These are phyloP conservation scores for Eilema sororculum DNA, from an alignment of 2,888 invertebrate genomes.

Conservation along the genomic window DNA sequence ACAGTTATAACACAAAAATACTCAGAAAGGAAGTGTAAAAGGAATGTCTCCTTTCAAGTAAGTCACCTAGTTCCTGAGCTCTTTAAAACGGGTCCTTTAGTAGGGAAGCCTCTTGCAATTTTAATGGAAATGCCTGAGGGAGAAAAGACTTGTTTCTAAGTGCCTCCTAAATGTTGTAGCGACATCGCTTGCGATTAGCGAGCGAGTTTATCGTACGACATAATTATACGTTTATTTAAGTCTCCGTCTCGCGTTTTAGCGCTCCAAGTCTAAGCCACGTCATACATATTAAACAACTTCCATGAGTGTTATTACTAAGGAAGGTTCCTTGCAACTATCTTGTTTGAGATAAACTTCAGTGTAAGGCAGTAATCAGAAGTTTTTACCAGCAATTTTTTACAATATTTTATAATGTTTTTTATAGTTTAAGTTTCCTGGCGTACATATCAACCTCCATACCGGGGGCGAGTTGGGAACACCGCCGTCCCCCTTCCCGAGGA, in stretches of 20 bases:
- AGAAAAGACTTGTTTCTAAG: conserved; percentile 37
- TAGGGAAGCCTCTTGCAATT: conserved; percentile 46
- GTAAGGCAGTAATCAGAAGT: background rate
- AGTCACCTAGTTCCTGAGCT: conserved; percentile 36
- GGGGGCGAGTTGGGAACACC: too few species aligned
- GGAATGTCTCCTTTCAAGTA: conserved; percentile 30
- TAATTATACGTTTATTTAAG: conserved; percentile 15
- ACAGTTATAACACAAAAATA: conserved; percentile 16
- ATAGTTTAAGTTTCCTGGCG: too few species aligned
- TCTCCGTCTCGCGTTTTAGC: background rate
- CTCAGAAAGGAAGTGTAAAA: conserved; percentile 12
- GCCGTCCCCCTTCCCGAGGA: too few species aligned
- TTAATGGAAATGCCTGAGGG: conserved; percentile 39
- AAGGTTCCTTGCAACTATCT: background rate
- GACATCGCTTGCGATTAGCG: conserved; percentile 21
- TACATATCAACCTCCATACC: too few species aligned
- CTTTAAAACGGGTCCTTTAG: conserved; percentile 41
- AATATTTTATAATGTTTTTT: too few species aligned
- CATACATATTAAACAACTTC: conserved; percentile 1
- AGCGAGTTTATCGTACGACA: conserved; percentile 6
- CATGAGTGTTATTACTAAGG: background rate
- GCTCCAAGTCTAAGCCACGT: background rate
- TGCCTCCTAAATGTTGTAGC: conserved; percentile 30
- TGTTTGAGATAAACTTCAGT: background rate
- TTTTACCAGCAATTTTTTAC: background rate